phyloP scores from a whole-genome alignment of 1,140 invertebrate species.

The Neuroterus valhalla region DNA sequence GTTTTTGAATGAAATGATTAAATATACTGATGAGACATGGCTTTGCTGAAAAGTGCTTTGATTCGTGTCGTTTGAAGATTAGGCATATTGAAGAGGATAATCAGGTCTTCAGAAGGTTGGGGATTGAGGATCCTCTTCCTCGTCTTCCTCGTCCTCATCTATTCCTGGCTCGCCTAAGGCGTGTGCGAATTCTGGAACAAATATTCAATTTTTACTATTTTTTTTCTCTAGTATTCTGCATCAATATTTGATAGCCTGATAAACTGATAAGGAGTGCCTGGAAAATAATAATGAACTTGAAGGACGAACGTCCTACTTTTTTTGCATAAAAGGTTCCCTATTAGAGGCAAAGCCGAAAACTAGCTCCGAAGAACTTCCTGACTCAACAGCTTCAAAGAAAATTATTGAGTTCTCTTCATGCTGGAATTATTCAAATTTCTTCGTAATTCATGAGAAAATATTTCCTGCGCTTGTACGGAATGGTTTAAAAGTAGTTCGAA shows the following conservation, averaged over 20 bases:
- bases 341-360: background rate
- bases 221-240: constrained; percentile 5
- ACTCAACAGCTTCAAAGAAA: background rate
- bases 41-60: background rate
- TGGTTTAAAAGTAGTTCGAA: too few relatives aligned
- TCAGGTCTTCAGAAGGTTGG: constrained; percentile 61
- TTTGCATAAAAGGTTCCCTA: constrained; percentile 5
- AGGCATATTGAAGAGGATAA: constrained; percentile 21
- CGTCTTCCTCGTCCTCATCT: constrained; percentile 85
- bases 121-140: constrained; percentile 80
- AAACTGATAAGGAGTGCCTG: background rate
- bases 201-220: constrained; percentile 7
- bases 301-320: background rate
- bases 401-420: background rate
- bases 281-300: constrained; percentile 18
- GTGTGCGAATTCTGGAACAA: constrained; percentile 86
- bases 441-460: too few relatives aligned
- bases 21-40: background rate
- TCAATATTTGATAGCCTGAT: background rate
- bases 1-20: background rate
- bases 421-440: too few relatives aligned
- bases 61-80: constrained; percentile 1
- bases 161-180: constrained; percentile 86
- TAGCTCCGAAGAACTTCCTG: background rate
- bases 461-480: too few relatives aligned